These are phyloP conservation scores for Dasypus novemcinctus DNA, from an alignment of 2,113 vertebrate genomes.

Conservation along the genomic window DNA sequence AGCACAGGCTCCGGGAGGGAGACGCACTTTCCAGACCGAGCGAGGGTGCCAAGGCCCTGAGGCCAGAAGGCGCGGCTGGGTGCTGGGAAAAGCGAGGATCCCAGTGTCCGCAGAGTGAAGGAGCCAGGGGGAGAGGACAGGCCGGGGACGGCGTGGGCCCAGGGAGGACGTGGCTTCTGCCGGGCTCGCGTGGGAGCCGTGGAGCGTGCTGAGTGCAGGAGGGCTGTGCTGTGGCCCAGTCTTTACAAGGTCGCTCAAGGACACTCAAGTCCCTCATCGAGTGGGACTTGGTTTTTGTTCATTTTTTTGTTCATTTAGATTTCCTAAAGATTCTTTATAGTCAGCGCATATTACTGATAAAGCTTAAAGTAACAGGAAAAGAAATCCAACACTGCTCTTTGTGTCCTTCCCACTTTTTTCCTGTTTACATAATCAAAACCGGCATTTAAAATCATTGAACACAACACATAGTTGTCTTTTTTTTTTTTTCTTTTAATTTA, in stretches of 20 bases:
- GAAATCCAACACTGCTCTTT: not conserved
- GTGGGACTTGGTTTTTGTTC: not conserved
- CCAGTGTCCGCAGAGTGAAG: too few relatives aligned
- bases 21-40: not conserved
- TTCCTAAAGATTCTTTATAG: not conserved
- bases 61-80: fast-evolving
- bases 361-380: not conserved
- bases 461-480: not conserved
- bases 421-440: not conserved
- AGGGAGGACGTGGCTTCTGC: not conserved
- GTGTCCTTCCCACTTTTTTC: not conserved
- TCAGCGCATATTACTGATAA: not conserved
- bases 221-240: not conserved
- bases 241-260: not conserved
- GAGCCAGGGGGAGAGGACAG: not conserved
- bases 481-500: not conserved
- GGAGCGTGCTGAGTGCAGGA: not conserved
- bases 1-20: not conserved
- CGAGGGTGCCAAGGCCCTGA: not conserved
- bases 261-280: not conserved
- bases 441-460: not conserved
- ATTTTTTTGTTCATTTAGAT: not conserved
- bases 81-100: not conserved
- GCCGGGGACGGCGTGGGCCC: not conserved
- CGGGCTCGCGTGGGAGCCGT: not conserved